Base-by-base conservation (phyloP, 2,888 invertebrate species). In the Lasioglossum morio region DNA sequence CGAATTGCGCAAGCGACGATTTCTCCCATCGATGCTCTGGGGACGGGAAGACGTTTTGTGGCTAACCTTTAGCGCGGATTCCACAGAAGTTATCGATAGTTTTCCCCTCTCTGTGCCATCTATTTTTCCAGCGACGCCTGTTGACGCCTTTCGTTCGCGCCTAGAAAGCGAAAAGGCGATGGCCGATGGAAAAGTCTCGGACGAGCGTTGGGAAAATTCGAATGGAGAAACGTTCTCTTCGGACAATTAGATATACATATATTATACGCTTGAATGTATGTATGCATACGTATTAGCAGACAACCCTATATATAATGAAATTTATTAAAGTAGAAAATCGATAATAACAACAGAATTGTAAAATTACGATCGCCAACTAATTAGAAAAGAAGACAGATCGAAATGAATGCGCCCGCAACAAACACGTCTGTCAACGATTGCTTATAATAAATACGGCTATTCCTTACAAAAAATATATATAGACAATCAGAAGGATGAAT, bases 11-110 rank as follows among this genome's bases (percentile, higher is more conserved):
- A 84, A 89, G 14, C n/a, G 63, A 70, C 85, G 83, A 88, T 89
- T 89, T 92, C 89, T 76, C 89, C 77, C 81, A 76, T 83, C 80
- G 83, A 85, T 88, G 77, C 85, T 85, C 87, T 85, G 85, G 79
- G 81, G 79, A 81, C 86, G 85, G 82, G 78, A 87, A 46, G 69
- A 1, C 70, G 77, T 70, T 80, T 72, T 80, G 86, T 73, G 75
- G 79, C 81, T 89, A 89, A 91, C 83, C 87, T 88, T 88, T 87
- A 70, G 60, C 78, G 77, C 23, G 81, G 76, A 86, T 84, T 86
- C 81, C 60, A 34, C 37, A 63, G 76, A 75, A 88, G 81, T 88
- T 82, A 79, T 82, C 40, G 70, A 60, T 72, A 72, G 57, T 83
- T 87, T 73, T 40, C 40, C 57, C 23, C 72, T 8, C 72, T 48